Base-by-base conservation (phyloP, 2,797 vertebrate species). In the Hylomyscus alleni region DNA sequence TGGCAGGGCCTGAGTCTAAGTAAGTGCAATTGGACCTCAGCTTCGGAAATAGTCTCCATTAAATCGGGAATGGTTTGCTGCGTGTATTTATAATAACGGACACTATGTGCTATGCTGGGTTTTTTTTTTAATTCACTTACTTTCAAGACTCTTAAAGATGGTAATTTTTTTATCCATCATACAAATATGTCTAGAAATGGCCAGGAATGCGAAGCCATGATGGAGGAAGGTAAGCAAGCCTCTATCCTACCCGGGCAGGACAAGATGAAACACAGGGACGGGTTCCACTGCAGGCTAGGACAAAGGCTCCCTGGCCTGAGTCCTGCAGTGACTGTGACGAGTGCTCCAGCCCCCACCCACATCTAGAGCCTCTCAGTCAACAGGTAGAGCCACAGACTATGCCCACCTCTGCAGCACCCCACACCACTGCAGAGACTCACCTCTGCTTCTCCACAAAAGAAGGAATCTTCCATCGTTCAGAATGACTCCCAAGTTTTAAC, bases 301-400 rank as follows among this genome's bases (percentile, higher is more conserved):
- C 47, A 54, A 83, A 94, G 67, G 73, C 1, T 24, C 87, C 1
- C 73, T 12, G 31, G 26, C 14, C 14, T 40, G 62, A 56, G 37
- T 15, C 34, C 76, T 58, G 17, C 14, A 5, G 24, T 40, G 50
- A 56, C 22, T 67, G 62, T 50, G 54, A 26, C 1, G 34, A 86
- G 6, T 24, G 2, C 37, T 58, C n/a, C 4, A 10, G 12, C 1
- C 9, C 44, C 1, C 1, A 12, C 14, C 65, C 65, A 87, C 37
- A 67, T 34, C 62, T 7, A 26, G 47, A 0, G 52, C 82, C 29
- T 22, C 24, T 67, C 0, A 17, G n/a, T 50, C 12, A 9, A 24
- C 17, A 0, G 7, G 0, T 0, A n/a, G 22, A 50, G n/a, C 31
- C 65, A 24, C 24, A 37, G 31, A 50, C 12, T 3, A 15, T 12